A percentile compares a stretch with the other conserved stretches of the same genome.
Conservation (phyloP, 2,888 invertebrate species). For the Corythucha ciliata region DNA sequence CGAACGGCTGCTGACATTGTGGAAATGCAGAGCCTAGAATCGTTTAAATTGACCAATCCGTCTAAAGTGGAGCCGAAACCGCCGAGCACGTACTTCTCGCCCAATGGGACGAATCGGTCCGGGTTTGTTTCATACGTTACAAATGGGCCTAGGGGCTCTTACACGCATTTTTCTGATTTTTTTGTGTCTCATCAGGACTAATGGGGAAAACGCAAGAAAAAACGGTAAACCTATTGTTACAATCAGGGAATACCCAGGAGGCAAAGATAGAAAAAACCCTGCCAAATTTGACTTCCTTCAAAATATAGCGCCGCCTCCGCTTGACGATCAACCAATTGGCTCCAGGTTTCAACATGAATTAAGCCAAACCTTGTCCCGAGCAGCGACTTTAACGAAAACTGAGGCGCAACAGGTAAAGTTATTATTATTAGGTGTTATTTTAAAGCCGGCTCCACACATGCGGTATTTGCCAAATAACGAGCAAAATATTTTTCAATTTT, state of each 20-base stretch:
- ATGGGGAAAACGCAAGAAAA: neutral
- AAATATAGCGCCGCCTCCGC: constrained; percentile 29
- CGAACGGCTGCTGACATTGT: constrained; percentile 47
- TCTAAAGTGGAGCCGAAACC: constrained; percentile 53
- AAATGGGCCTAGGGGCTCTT: neutral
- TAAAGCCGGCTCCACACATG: too few relatives aligned
- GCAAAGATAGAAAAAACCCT: constrained; percentile 48
- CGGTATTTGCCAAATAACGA: too few relatives aligned
- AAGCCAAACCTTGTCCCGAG: constrained; percentile 63
- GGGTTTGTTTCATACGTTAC: neutral
- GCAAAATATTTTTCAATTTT: too few relatives aligned
- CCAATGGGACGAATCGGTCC: constrained; percentile 24
- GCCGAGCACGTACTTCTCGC: constrained; percentile 58
- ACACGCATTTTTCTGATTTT: neutral
- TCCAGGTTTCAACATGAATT: constrained; percentile 64
- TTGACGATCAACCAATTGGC: constrained; percentile 46
- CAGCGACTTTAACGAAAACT: too few relatives aligned
- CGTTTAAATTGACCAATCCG: constrained; percentile 60
- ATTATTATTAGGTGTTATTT: too few relatives aligned
- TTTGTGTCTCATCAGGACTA: neutral
- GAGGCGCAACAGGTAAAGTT: too few relatives aligned
- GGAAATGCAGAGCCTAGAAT: constrained; percentile 67
- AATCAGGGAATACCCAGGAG: constrained; percentile 37
- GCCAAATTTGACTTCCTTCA: constrained; percentile 61
- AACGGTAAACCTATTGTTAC: constrained; percentile 36